Percentiles rank a stretch among this genome's conserved stretches.
Evolutionary conservation across 2,113 vertebrate genomes (phyloP).

Genomic region (Sapayoa aenigma): DNA sequence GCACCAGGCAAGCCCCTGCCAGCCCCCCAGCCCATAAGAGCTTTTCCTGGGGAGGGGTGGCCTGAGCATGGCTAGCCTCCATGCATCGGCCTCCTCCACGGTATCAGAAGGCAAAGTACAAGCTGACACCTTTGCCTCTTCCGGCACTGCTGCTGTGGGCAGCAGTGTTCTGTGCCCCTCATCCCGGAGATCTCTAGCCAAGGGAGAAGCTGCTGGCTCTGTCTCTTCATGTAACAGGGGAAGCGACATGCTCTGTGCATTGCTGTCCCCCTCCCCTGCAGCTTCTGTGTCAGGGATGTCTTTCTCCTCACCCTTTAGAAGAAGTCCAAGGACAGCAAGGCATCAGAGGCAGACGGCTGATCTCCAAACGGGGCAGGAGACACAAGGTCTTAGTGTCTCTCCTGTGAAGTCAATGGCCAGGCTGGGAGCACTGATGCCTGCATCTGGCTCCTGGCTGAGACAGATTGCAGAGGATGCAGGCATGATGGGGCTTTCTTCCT

Average conservation of each 20-base stretch:
- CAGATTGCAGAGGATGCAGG: too few species aligned
- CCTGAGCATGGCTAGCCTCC: too few species aligned
- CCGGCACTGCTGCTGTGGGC: too few species aligned
- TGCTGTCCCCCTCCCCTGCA: not conserved
- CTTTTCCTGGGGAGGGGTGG: too few species aligned
- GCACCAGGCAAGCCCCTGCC: too few species aligned
- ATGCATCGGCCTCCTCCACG: too few species aligned
- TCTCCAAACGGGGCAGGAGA: not conserved
- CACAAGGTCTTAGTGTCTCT: not conserved
- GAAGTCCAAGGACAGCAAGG: not conserved
- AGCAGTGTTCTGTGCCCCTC: too few species aligned
- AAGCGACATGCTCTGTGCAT: not conserved
- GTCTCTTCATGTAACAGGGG: not conserved
- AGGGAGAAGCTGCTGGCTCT: not conserved
- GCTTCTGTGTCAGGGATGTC: not conserved
- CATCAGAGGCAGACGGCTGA: not conserved
- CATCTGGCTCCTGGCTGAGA: not conserved
- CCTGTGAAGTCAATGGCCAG: not conserved
- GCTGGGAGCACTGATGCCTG: not conserved
- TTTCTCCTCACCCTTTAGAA: not conserved
- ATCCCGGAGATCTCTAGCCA: not conserved
- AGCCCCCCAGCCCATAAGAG: too few species aligned
- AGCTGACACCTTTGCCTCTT: too few species aligned
- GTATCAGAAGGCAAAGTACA: too few species aligned
- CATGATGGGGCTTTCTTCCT: too few species aligned